Evolutionary conservation across 2,888 invertebrate genomes (phyloP).

Genomic region (Dolomedes plantarius): DNA sequence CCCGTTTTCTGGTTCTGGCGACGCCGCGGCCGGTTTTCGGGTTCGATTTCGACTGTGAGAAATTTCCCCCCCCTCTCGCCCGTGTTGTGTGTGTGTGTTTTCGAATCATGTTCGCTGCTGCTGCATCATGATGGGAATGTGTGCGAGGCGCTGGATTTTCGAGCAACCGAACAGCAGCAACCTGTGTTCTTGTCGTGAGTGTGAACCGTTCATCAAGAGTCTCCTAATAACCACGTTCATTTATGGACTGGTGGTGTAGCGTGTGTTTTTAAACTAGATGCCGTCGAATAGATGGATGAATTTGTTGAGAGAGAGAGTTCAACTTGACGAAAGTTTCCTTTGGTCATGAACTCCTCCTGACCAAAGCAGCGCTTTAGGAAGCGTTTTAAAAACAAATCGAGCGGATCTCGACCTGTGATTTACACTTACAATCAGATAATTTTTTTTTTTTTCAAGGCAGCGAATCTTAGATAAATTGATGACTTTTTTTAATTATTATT

Average conservation of each 20-base stretch:
- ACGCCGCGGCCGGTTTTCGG: slow-evolving; percentile 13
- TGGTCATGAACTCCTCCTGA: neutral
- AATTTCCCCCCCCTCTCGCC: no score
- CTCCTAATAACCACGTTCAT: no score
- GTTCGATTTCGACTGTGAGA: neutral
- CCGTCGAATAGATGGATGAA: neutral
- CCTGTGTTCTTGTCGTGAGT: neutral
- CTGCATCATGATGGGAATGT: neutral
- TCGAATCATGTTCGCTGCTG: neutral
- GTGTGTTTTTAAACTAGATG: neutral
- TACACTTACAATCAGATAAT: neutral
- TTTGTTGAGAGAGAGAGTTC: neutral
- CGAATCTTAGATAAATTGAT: no score
- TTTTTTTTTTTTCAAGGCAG: neutral
- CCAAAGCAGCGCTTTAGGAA: neutral
- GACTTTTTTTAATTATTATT: neutral
- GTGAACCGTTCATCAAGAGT: neutral
- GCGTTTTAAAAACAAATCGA: neutral
- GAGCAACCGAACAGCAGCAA: neutral
- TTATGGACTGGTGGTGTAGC: neutral
- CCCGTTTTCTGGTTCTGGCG: slow-evolving; percentile 35
- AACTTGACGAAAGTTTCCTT: neutral
- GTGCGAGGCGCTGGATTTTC: neutral
- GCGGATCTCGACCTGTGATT: slow-evolving; percentile 1
- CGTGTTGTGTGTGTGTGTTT: no score